Percentiles rank a stretch among this genome's conserved stretches.
phyloP scores from a whole-genome alignment of 2,113 vertebrate genomes.

The Copsychus sechellarum region DNA sequence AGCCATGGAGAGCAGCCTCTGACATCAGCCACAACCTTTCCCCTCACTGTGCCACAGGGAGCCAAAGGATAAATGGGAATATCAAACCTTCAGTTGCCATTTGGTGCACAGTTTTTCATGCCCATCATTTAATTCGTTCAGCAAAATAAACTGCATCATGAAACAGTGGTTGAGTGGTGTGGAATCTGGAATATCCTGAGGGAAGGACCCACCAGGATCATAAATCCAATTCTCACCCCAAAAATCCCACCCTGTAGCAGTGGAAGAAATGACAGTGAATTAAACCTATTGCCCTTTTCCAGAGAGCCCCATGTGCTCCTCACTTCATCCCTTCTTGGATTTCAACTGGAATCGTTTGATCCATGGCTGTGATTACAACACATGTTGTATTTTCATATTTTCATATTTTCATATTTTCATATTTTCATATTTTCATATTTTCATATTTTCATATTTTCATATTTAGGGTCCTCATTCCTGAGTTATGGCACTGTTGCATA shows the following conservation, averaged over 20 bases:
- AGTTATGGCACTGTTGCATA: fast-evolving
- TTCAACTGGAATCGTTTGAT: neutral
- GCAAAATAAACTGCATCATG: neutral
- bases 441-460: no score
- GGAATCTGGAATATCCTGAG: neutral
- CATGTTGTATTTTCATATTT: no score
- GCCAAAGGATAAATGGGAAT: no score
- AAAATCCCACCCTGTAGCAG: no score
- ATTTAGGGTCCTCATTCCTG: neutral
- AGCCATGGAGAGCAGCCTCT: no score
- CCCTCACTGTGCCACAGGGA: no score
- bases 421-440: no score
- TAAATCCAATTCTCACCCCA: neutral
- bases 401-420: no score
- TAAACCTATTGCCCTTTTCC: neutral
- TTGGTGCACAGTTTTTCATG: neutral
- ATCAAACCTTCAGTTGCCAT: no score
- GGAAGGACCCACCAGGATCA: neutral
- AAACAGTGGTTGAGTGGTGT: neutral
- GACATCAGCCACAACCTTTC: no score
- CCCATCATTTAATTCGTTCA: fast-evolving
- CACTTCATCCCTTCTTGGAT: neutral
- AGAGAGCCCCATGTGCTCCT: neutral
- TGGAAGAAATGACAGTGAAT: neutral
- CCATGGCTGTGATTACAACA: neutral